phyloP scores from a whole-genome alignment of 2,888 invertebrate genomes.

The Thecophora atra region DNA sequence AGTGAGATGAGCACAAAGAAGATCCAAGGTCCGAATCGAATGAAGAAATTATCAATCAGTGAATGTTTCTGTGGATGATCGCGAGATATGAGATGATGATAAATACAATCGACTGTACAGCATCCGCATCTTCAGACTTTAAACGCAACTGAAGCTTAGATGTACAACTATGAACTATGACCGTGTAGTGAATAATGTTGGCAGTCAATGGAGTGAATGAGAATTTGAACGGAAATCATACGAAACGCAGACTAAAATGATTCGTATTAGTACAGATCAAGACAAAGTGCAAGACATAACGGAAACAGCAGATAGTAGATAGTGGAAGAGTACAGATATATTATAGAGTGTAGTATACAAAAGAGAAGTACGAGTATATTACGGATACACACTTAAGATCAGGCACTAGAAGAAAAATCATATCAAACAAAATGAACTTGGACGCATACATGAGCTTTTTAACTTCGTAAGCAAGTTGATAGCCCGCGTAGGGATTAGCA shows the following conservation, averaged over 20 bases:
- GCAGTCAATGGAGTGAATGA: not conserved
- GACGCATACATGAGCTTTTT: slow-evolving; percentile 98
- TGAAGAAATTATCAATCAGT: no score
- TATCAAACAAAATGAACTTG: slow-evolving; percentile 59
- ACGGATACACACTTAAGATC: slow-evolving; percentile 45
- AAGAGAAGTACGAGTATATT: not conserved
- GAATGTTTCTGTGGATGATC: no score
- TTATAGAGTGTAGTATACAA: not conserved
- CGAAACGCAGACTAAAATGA: not conserved
- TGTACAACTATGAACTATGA: no score
- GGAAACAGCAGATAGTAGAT: slow-evolving; percentile 25
- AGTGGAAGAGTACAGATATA: no score
- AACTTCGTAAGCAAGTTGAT: slow-evolving; percentile 99
- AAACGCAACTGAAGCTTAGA: no score
- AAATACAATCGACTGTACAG: no score
- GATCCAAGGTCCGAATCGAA: not conserved
- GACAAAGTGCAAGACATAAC: slow-evolving; percentile 43
- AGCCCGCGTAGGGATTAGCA: slow-evolving; percentile 96
- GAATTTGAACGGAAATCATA: not conserved
- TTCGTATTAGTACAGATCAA: not conserved
- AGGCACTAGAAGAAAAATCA: slow-evolving; percentile 36
- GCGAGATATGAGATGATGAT: no score
- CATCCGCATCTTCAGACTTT: no score
- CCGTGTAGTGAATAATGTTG: no score
- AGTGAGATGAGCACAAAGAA: not conserved